A percentile compares a stretch with the other conserved stretches of the same genome.
Evolutionary conservation across 2,113 vertebrate genomes (phyloP).

Genomic region (Cryptomyrus ogoouensis): DNA sequence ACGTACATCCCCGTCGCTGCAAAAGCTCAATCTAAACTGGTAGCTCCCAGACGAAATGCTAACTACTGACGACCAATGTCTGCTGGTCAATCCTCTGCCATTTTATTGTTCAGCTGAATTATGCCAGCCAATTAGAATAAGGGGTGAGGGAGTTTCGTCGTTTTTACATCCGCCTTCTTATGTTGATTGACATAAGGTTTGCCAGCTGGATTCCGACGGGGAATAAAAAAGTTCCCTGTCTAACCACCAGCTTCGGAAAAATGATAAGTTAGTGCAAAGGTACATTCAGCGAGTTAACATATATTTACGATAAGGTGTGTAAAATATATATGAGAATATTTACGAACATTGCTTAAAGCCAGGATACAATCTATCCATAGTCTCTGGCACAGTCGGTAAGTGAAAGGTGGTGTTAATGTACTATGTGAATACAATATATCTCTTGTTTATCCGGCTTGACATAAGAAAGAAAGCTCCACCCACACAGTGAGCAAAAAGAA

Average conservation of each 20-base stretch:
- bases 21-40: not conserved
- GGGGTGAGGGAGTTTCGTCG: not conserved
- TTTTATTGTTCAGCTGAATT: not conserved
- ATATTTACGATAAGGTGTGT: not conserved
- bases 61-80: not conserved
- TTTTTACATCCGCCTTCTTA: not conserved
- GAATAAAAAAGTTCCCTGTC: not conserved
- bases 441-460: conserved; percentile 32
- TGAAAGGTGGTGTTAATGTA: not conserved
- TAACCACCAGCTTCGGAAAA: not conserved
- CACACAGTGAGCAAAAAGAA: not conserved
- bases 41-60: not conserved
- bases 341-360: not conserved
- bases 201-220: conserved; percentile 22
- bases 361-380: not conserved
- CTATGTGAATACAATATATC: conserved; percentile 18
- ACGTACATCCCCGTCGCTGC: not conserved
- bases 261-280: not conserved
- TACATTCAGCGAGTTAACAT: not conserved
- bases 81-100: not conserved
- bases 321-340: not conserved
- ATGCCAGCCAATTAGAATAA: not conserved
- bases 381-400: conserved; percentile 14
- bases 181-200: conserved; percentile 27
- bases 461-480: conserved; percentile 18